Base-by-base conservation (phyloP, 2,888 invertebrate species). In the Troglohyphantes excavatus region DNA sequence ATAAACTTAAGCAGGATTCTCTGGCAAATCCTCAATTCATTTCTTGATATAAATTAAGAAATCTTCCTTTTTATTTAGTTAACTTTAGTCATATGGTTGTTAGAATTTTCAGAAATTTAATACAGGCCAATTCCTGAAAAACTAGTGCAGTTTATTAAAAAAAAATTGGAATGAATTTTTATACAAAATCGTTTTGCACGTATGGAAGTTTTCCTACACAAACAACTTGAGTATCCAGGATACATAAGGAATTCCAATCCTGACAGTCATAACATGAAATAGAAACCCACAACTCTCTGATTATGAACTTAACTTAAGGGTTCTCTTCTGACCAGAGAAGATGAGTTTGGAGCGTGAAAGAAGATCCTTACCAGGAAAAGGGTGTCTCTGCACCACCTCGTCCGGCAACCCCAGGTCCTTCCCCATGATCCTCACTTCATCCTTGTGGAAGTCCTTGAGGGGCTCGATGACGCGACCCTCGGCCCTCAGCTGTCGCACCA, bases 401-500 rank as follows among this genome's bases (percentile, higher is more conserved):
- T 95, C 93, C 11, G 98, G 97, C 91, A 99, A 95, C 0, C 98
- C 98, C 87, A 99, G 95, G 94, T 98, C 98, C 93, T 95, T 94
- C 78, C 99, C 99, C 91, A 99, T 94, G 86, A 95, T 95, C 88
- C 99, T 95, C 26, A 98, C 96, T 95, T 99, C 99, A 93, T 99
- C 99, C 95, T 99, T 99, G 94, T 99, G 99, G 93, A 99, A 99
- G 94, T 99, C 99, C 94, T 96, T 96, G 85, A 99, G 95, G n/a
- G 99, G 99, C 94, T 99, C 99, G 13, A 99, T 96, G 23, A 99
- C 98, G 82, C 97, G 95, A 13, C 98, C 98, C 93, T 94, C 93
- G 29, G 94, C 94, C 92, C 96, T 94, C 92, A 97, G 94, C 92
- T 95, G 95, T 88, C 98, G 95, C 86, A 99, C 98, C 86, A 99